Conservation (phyloP, 2,797 vertebrate genomes). For the Phalloptychus januarius region DNA sequence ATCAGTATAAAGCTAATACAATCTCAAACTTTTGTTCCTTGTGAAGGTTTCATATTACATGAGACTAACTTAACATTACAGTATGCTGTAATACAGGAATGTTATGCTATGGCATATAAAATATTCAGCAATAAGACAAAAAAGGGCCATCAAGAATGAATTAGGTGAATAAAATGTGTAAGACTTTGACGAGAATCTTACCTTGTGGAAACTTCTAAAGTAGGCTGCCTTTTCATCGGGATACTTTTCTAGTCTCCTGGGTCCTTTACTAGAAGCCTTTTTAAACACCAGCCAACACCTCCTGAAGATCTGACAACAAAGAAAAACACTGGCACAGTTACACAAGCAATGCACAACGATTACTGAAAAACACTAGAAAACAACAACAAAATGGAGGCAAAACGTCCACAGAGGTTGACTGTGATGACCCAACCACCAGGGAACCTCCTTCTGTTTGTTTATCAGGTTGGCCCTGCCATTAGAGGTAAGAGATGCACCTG, state of each 20-base stretch:
- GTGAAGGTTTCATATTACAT: background rate
- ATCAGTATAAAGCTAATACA: background rate
- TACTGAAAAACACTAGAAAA: slow-evolving; percentile 25
- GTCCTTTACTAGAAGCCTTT: slow-evolving; percentile 99
- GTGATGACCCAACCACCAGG: background rate
- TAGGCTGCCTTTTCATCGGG: slow-evolving; percentile 98
- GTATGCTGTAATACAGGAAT: background rate
- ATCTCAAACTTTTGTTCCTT: background rate
- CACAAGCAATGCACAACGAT: slow-evolving; percentile 22
- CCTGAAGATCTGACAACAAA: slow-evolving; percentile 90
- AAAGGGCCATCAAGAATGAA: background rate
- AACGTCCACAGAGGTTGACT: slow-evolving; percentile 6
- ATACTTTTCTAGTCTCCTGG: slow-evolving; percentile 96
- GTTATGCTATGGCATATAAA: background rate
- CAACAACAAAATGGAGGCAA: slow-evolving; percentile 3
- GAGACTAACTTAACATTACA: background rate
- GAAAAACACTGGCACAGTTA: slow-evolving; percentile 39
- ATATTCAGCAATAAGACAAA: background rate
- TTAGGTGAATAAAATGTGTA: background rate
- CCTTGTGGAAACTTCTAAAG: slow-evolving; percentile 98
- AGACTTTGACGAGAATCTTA: slow-evolving; percentile 47
- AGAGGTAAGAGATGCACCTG: background rate
- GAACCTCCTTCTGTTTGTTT: background rate
- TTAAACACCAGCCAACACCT: slow-evolving; percentile 99
- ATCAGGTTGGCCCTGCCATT: background rate